Evolutionary conservation across 2,888 invertebrate genomes (phyloP).

Genomic region (Ormyrus rosae): DNA sequence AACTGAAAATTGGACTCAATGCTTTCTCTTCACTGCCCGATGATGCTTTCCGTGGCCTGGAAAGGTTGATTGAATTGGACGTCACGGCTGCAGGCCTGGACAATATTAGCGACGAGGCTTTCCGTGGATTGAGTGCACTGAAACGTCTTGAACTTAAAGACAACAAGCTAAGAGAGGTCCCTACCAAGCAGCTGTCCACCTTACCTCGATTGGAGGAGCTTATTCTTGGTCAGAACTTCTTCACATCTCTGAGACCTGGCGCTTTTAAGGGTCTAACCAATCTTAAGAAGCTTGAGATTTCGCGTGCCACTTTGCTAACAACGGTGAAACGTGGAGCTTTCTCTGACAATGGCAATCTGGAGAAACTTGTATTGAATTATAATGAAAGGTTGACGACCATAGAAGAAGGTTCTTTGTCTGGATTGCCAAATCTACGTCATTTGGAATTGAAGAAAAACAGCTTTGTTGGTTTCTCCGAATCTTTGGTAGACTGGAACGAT

Average conservation of each 20-base stretch:
- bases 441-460: constrained; percentile 88
- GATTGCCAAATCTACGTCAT: constrained; percentile 87
- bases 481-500: constrained; percentile 87
- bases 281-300: constrained; percentile 85
- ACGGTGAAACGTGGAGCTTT: constrained; percentile 87
- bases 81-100: constrained; percentile 88
- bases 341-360: constrained; percentile 87
- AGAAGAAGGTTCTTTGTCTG: constrained; percentile 86
- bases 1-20: constrained; percentile 90
- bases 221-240: constrained; percentile 89
- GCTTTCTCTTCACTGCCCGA: constrained; percentile 86
- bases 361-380: constrained; percentile 85
- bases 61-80: constrained; percentile 85
- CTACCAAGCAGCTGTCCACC: constrained; percentile 84
- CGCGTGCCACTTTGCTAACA: constrained; percentile 85
- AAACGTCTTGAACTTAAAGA: constrained; percentile 88
- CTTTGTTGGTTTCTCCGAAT: constrained; percentile 85
- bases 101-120: constrained; percentile 86
- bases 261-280: constrained; percentile 88
- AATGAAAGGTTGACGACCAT: constrained; percentile 85
- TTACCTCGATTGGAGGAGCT: constrained; percentile 87
- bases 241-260: constrained; percentile 82
- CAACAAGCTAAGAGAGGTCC: constrained; percentile 85
- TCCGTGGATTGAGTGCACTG: constrained; percentile 86
- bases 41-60: constrained; percentile 87